These are phyloP conservation scores for Nesidiocoris tenuis DNA, from an alignment of 2,888 invertebrate genomes.

Conservation along the genomic window DNA sequence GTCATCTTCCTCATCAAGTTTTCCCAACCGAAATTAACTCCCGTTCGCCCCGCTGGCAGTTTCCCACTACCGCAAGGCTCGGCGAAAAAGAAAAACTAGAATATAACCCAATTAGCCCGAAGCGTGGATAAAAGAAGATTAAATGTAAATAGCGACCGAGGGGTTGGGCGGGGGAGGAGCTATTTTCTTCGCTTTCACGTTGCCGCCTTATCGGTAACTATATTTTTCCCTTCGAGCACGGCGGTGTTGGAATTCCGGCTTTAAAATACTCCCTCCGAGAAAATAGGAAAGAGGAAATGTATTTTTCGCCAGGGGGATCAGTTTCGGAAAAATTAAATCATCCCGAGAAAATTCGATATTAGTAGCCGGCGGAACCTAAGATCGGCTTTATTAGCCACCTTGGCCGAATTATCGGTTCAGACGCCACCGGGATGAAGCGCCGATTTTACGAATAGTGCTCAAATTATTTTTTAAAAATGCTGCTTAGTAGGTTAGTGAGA, in stretches of 20 bases:
- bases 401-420: too few species aligned
- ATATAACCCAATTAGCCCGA: not conserved
- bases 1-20: not conserved
- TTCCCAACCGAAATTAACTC: not conserved
- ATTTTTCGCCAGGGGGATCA: not conserved
- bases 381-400: too few species aligned
- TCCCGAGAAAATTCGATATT: not conserved
- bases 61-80: not conserved
- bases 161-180: not conserved
- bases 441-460: too few species aligned
- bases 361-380: too few species aligned
- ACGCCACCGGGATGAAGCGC: too few species aligned
- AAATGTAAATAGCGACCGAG: not conserved
- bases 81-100: not conserved
- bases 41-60: not conserved
- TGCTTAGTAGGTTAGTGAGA: too few species aligned
- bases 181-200: not conserved
- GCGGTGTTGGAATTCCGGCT: not conserved
- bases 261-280: not conserved
- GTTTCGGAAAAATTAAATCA: not conserved
- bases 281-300: not conserved
- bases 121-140: not conserved
- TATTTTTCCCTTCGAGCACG: not conserved
- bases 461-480: too few species aligned
- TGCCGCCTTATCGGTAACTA: not conserved